Base-by-base conservation (phyloP, 1,140 invertebrate species). In the Mizuhopecten yessoensis region DNA sequence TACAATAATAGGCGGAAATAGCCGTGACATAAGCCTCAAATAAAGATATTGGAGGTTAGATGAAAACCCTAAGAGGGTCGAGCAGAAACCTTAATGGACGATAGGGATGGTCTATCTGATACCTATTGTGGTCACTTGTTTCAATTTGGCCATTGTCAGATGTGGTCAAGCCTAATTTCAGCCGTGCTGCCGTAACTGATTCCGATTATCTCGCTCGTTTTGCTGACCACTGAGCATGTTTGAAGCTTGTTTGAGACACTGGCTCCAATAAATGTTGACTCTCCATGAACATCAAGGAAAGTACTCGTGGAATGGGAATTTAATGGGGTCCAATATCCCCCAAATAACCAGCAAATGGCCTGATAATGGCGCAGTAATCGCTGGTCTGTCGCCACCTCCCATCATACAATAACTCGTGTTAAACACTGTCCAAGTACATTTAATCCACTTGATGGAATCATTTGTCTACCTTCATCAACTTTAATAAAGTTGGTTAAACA, bases 101-200 rank as follows among this genome's bases (percentile, higher is more conserved):
- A 75, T 75, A 75, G 57, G 57, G 57, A 75, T 75, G 57, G 57
- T 75, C n/a, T 29, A 75, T 75, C 57, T 75, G 57, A 75, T 75
- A 75, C 11, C 3, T 17, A 29, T 29, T 75, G 57, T 75, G 57
- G 57, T 75, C 57, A 75, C 57, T 75, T 49, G 45, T 49, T 49
- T 49, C 45, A 49, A 49, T 49, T 75, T 75, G 23, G 57, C 5
- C 23, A 75, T 75, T 75, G 57, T 75, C n/a, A 5, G 57, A 11
- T 29, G n/a, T 29, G 57, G 57, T 75, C 57, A 75, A 75, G 57
- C 57, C 57, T 29, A 29, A 75, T 75, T 75, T 75, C 57, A 75
- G 57, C 15, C 57, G 57, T 29, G 23, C 57, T 75, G 29, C 57
- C 57, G 57, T 75, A 29, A 75, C 57, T 75, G 23, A 75, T 75